Percentiles rank a stretch among this genome's conserved stretches.
These are phyloP conservation scores for Clarias laeviceps DNA, from an alignment of 2,797 vertebrate species.

Conservation along the genomic window DNA sequence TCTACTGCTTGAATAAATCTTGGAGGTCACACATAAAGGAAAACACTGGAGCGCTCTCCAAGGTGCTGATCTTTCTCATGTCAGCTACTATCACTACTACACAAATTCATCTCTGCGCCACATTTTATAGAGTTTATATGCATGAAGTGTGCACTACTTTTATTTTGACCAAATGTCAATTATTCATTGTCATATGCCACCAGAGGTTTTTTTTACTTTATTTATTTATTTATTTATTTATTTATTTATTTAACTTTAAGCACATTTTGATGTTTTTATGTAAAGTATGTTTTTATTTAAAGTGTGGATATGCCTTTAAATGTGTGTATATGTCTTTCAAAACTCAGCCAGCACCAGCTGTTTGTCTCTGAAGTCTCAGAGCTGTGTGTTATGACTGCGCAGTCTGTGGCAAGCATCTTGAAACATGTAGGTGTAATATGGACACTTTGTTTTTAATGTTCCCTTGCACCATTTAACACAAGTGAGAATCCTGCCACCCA, in stretches of 20 bases:
- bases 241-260: neutral
- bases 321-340: neutral
- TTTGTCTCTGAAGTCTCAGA: constrained; percentile 36
- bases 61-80: constrained; percentile 59
- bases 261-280: neutral
- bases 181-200: neutral
- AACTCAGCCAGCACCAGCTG: neutral
- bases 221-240: neutral
- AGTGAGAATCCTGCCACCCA: constrained; percentile 55
- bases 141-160: neutral
- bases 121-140: neutral
- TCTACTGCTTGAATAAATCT: neutral
- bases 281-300: neutral
- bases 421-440: constrained; percentile 50
- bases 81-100: constrained; percentile 30
- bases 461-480: constrained; percentile 52
- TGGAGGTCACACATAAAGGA: constrained; percentile 55
- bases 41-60: constrained; percentile 62
- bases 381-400: constrained; percentile 47
- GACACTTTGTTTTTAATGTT: constrained; percentile 59
- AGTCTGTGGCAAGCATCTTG: constrained; percentile 42
- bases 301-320: too few relatives aligned
- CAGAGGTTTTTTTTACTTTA: neutral
- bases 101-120: constrained; percentile 21
- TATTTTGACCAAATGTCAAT: neutral